Base-by-base conservation (phyloP, 2,888 invertebrate species). In the Scotopteryx bipunctaria region DNA sequence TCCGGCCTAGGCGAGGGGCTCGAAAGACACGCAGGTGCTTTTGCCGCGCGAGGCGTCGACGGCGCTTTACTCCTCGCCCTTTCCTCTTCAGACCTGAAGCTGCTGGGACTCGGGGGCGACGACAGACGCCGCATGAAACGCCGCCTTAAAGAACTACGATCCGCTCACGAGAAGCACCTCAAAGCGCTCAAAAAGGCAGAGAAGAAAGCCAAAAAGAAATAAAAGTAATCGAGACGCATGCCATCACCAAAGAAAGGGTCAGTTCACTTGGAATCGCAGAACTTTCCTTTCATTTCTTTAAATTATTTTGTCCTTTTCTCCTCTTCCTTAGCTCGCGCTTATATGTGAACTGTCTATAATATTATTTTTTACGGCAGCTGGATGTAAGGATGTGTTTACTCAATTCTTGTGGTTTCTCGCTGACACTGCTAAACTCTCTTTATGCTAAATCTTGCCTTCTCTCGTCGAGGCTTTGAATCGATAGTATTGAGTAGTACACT, bases 41-140 rank as follows among this genome's bases (percentile, higher is more conserved):
- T 98, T 81, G 93, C 96, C 44, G 96, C 97, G 69, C 94, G 96
- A 68, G 95, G 95, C 73, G 95, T 99, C 43, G 96, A 96, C 81
- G 99, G 99, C 13, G 92, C 94, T 23, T 94, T 96, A 44, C 91
- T 99, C 48, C 90, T 99, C 35, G 94, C 95, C 59, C 91, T 99
- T 45, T 98, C 98, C 76, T 97, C 98, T 0, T 94, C 96, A 50
- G 98, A 97, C 86, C 94, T 99, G 61, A 99, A 99, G 91, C 93
- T 94, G 61, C 92, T 96, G 35, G 96, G 96, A 35, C 93, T 97
- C 37, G 92, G 92, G 44, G 95, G 96, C 55, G 96, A 97, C 81
- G 96, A 97, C 78, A 93, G 94, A 59, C 93, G 95, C 61, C 83
- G 88, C 57, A 91, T 97, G 76, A 97, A 97, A 83, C 92, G 96